Evolutionary conservation across 53 echinoderm and acorn worm species (phyloP), one percentile per base, ranked within the genome.

Genomic region (Echinarachnius parma): DNA sequence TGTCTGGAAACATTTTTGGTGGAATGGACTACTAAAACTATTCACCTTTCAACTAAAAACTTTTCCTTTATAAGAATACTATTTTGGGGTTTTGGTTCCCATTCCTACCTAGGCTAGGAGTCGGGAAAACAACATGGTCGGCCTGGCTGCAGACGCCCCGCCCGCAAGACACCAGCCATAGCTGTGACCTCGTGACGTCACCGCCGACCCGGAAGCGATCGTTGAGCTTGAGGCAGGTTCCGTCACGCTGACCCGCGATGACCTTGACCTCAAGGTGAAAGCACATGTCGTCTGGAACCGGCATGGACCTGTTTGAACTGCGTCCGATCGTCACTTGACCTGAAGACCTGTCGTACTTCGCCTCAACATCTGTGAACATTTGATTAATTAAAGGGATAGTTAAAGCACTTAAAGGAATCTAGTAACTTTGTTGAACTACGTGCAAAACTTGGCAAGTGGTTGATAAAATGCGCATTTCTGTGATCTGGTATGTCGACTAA

Each of bases 101-200:
- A n/a, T n/a, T n/a, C n/a, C n/a, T n/a, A n/a, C n/a, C n/a, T n/a
- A n/a, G n/a, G n/a, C n/a, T n/a, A n/a, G 27, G 24, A 11, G 34
- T 21, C 23, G 55, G 74, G 57, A 72, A 56, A 28, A 37, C 36
- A 24, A 72, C 74, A 0, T 21, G 35, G 54, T 72, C 74, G 4
- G 37, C 74, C 16, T 42, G 18, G n/a, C 74, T 39, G 74, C 74
- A 72, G 36, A 56, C 74, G 29, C 57, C 74, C 25, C 55, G 56
- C 68, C 56, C 74, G 39, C 74, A 72, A 28, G 36, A 39, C n/a
- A 72, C 23, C 3, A 72, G 21, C 74, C 74, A 55, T 0, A 72
- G 22, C 37, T 56, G 74, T 18, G 74, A 72, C 39, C 39, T 15
- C 0, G 74, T 42, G 27, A 56, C 42, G 37, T 25, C 57, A 18